Conservation (phyloP, 2,113 vertebrate genomes). For the Datnioides undecimradiatus region DNA sequence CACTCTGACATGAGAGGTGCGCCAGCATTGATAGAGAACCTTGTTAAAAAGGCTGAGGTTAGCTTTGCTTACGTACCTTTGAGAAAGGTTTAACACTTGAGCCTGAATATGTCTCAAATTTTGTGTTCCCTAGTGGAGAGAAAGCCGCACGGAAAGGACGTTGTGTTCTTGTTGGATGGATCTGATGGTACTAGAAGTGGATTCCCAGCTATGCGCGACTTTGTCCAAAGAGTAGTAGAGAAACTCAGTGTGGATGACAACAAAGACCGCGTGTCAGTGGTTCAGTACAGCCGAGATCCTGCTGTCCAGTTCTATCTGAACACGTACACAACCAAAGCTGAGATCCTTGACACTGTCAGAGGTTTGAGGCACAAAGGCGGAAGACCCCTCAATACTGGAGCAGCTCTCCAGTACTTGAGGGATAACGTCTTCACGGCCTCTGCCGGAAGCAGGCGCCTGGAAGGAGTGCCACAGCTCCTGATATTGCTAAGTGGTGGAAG, state of each 20-base stretch:
- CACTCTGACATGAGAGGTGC: neutral
- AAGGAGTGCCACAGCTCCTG: conserved; percentile 85
- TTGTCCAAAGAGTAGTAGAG: conserved; percentile 65
- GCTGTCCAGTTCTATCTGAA: conserved; percentile 61
- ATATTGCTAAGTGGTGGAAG: conserved; percentile 62
- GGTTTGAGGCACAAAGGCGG: conserved; percentile 47
- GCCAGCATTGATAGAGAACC: neutral
- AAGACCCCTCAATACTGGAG: conserved; percentile 83
- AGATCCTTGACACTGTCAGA: conserved; percentile 32
- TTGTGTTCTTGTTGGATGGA: conserved; percentile 80
- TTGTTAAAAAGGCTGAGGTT: neutral
- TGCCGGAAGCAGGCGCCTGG: conserved; percentile 85
- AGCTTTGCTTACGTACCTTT: neutral
- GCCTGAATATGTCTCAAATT: neutral
- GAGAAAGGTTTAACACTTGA: neutral
- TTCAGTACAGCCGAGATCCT: conserved; percentile 65
- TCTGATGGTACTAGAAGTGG: conserved; percentile 50
- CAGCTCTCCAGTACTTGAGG: conserved; percentile 76
- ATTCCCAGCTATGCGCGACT: conserved; percentile 52
- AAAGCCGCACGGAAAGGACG: conserved; percentile 39
- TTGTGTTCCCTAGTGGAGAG: conserved; percentile 31
- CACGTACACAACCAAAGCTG: conserved; percentile 21
- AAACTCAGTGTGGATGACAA: conserved; percentile 61
- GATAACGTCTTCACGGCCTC: conserved; percentile 81
- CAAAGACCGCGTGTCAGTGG: conserved; percentile 64